phyloP scores from a whole-genome alignment of 2,113 vertebrate species.

The Mionectes macconnelli region DNA sequence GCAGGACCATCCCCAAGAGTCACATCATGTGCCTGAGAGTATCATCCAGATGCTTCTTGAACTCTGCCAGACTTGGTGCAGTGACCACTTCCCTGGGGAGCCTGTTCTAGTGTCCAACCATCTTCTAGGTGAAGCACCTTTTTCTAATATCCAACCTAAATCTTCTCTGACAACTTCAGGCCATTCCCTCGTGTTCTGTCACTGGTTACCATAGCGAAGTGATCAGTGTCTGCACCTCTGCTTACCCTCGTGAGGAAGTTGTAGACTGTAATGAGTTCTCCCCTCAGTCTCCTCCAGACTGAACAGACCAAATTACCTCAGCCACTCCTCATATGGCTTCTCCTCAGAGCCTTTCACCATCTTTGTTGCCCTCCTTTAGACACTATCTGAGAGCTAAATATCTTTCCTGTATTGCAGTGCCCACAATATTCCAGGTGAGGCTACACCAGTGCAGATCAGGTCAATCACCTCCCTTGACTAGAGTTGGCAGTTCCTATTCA shows the following conservation, averaged over 20 bases:
- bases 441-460: not conserved
- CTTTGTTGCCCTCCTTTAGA: not conserved
- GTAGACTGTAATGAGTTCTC: not conserved
- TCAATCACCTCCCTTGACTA: not conserved
- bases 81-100: not conserved
- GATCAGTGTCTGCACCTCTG: not conserved
- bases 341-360: not conserved
- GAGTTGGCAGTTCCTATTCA: not conserved
- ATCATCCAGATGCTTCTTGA: not conserved
- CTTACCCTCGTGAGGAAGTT: not conserved
- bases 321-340: not conserved
- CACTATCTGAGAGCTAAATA: not conserved
- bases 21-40: not conserved
- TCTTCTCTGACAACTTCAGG: not conserved
- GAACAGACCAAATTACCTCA: not conserved
- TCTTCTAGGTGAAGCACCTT: not conserved
- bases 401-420: not conserved
- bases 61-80: not conserved
- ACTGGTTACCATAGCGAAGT: not conserved
- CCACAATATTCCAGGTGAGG: not conserved
- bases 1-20: not conserved
- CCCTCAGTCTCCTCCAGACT: not conserved
- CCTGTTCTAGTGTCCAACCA: not conserved
- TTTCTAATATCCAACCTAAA: not conserved
- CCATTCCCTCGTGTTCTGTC: not conserved